Conservation (phyloP, 2,888 invertebrate genomes). For the Drosophila fulvimacula region DNA sequence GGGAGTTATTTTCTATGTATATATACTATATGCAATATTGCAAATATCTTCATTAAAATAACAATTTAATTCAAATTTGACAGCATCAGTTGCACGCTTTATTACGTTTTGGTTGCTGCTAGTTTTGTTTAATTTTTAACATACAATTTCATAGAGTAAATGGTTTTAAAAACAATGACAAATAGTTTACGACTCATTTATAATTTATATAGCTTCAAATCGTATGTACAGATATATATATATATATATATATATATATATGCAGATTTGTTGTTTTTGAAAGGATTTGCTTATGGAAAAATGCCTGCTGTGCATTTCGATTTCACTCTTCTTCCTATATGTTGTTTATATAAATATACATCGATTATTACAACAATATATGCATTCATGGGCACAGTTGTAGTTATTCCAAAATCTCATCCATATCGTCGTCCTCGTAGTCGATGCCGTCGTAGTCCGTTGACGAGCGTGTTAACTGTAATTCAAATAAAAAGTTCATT, state of each 20-base stretch:
- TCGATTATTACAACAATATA: slow-evolving; percentile 27
- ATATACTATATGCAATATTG: slow-evolving; percentile 16
- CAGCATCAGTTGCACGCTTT: slow-evolving; percentile 37
- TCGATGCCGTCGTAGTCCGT: slow-evolving; percentile 73
- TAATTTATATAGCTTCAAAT: slow-evolving; percentile 28
- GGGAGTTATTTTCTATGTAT: neutral
- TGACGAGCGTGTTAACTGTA: slow-evolving; percentile 66
- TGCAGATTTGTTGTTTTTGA: neutral
- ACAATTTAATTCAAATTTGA: slow-evolving; percentile 17
- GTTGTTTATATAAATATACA: slow-evolving; percentile 49
- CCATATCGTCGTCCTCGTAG: slow-evolving; percentile 79
- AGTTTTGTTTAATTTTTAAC: slow-evolving; percentile 31
- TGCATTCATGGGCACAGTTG: slow-evolving; percentile 10
- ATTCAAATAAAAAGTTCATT: slow-evolving; percentile 8
- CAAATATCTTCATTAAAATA: slow-evolving; percentile 1
- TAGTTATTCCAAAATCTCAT: slow-evolving; percentile 73
- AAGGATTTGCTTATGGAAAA: slow-evolving; percentile 22
- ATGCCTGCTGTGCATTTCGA: slow-evolving; percentile 30
- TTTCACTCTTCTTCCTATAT: slow-evolving; percentile 22
- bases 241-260: slow-evolving; percentile 31
- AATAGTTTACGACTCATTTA: slow-evolving; percentile 14
- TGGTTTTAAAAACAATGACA: slow-evolving; percentile 54
- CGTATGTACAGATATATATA: slow-evolving; percentile 32
- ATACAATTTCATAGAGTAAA: slow-evolving; percentile 45
- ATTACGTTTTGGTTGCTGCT: slow-evolving; percentile 47